Evolutionary conservation across 2,888 invertebrate species (phyloP), one percentile per base, ranked within the genome.

Genomic region (Teleiodes luculella): DNA sequence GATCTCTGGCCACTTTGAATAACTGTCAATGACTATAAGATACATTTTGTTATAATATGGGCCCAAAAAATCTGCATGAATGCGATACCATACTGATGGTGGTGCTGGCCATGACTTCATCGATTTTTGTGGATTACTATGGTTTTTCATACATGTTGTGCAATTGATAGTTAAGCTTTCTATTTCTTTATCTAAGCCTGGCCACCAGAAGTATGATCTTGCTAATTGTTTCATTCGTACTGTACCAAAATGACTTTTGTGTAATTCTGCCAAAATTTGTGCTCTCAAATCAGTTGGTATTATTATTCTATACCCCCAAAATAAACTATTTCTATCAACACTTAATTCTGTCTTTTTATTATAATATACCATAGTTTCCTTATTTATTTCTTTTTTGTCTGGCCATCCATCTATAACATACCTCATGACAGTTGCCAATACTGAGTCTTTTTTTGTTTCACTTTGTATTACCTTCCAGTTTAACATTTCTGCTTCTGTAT

Each of bases 41-140:
- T 43, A 57, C 52, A 54, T 57, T 54, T 57, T 59, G 3, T 14
- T 14, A 41, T 51, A 41, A 11, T 55, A 57, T 31, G 57, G 55
- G 4, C 55, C 55, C 37, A 54, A 46, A 30, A 48, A 57, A 35
- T 57, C 58, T 14, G 24, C 45, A 45, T 45, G 24, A n/a, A 11
- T 24, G 8, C 24, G 11, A 28, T 24, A 28, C 13, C 13, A 24
- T 7, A 11, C 45, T 3, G 45, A 24, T 10, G 33, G 13, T 7
- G 47, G 10, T 24, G 24, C 37, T 14, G 37, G 37, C 37, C 37
- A 37, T 16, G 14, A 7, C 7, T 37, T 6, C 14, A 7, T 11
- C 3, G 37, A 3, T 13, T 37, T 37, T n/a, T 7, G 11, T 3
- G 37, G 37, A 7, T 13, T 14, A 13, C 14, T 37, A 13, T 7